Evolutionary conservation across 2,797 vertebrate genomes (phyloP).

Genomic region (Dendrocincla fuliginosa): DNA sequence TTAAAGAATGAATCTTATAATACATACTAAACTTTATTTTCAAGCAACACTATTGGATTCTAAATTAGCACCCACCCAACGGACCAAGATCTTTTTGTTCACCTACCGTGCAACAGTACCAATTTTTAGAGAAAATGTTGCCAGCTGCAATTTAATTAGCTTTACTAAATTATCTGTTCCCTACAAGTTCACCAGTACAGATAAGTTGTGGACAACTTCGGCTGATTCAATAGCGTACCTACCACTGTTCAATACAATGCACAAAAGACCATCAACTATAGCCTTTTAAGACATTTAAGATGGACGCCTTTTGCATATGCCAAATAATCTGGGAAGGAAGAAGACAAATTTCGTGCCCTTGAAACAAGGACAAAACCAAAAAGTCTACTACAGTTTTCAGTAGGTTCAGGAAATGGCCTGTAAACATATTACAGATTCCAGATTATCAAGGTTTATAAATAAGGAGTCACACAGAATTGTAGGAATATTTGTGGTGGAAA

Average conservation of each 20-base stretch:
- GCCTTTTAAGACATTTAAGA: not conserved
- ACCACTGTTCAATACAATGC: not conserved
- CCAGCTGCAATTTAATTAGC: not conserved
- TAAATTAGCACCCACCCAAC: not conserved
- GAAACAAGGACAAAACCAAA: not conserved
- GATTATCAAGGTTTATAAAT: not conserved
- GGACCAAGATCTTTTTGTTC: not conserved
- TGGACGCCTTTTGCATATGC: not conserved
- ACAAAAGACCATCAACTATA: not conserved
- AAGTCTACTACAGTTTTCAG: not conserved
- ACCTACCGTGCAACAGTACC: not conserved
- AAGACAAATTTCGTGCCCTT: not conserved
- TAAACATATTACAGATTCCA: not conserved
- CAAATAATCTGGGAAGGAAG: not conserved
- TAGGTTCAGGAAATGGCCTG: not conserved
- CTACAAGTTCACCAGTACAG: not conserved
- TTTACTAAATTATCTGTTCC: not conserved
- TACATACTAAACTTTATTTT: not conserved
- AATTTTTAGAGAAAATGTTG: not conserved
- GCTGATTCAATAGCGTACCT: not conserved
- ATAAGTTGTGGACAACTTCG: not conserved
- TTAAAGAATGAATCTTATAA: not conserved
- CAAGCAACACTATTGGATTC: not conserved
- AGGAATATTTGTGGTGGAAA: not conserved
- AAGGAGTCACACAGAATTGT: not conserved